Conservation (phyloP, 2,888 invertebrate genomes). For the Euplagia quadripunctaria region DNA sequence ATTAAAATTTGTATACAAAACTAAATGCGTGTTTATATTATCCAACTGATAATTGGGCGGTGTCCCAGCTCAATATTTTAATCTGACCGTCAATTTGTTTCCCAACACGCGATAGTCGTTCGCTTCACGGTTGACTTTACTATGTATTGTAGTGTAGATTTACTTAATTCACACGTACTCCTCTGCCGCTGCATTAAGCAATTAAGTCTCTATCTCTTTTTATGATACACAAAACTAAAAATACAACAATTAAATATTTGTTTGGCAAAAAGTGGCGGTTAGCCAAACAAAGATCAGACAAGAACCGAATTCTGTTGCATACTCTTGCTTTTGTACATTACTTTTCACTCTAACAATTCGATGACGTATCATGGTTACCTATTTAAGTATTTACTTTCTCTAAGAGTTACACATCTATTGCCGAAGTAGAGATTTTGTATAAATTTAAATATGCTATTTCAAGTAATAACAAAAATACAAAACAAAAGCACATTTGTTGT, state of each 20-base stretch:
- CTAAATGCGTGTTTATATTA: slow-evolving; percentile 50
- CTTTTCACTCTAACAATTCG: background rate
- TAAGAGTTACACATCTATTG: background rate
- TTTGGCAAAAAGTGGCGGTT: background rate
- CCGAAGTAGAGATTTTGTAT: background rate
- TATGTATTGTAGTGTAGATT: slow-evolving; percentile 27
- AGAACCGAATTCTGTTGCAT: background rate
- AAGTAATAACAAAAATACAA: no score
- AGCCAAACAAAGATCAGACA: background rate
- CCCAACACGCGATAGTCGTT: slow-evolving; percentile 42
- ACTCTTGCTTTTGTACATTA: background rate
- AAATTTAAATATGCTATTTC: background rate
- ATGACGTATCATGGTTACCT: background rate
- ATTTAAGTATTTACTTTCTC: background rate
- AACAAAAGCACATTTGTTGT: background rate
- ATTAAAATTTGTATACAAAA: slow-evolving; percentile 51
- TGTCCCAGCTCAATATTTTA: slow-evolving; percentile 57
- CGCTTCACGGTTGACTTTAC: background rate
- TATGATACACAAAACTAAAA: background rate
- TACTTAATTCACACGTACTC: background rate
- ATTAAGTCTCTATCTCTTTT: background rate
- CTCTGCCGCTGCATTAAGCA: background rate
- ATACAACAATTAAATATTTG: background rate
- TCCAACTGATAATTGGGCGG: slow-evolving; percentile 57
- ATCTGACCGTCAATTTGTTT: slow-evolving; percentile 61